These are phyloP conservation scores for Sylvilagus floridanus DNA, from an alignment of 2,797 vertebrate species.

Conservation along the genomic window DNA sequence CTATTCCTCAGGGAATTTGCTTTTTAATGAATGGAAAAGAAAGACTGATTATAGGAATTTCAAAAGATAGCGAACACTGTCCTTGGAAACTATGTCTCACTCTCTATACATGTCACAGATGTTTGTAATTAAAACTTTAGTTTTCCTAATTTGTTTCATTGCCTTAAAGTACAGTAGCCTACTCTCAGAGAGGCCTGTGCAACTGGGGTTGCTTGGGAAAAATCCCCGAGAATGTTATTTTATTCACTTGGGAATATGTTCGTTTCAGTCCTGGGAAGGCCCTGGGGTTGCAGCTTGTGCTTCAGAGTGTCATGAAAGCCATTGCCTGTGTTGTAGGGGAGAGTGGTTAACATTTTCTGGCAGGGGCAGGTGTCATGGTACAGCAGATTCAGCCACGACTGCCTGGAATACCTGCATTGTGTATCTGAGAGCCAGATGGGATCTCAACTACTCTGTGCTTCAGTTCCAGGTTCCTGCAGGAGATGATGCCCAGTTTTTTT, in stretches of 20 bases:
- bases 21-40: neutral
- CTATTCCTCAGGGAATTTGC: too few relatives aligned
- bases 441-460: too few relatives aligned
- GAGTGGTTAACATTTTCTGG: neutral
- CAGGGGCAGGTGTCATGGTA: too few relatives aligned
- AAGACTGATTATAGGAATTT: neutral
- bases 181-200: neutral
- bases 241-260: neutral
- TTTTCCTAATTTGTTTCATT: neutral
- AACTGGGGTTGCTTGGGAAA: neutral
- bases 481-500: too few relatives aligned
- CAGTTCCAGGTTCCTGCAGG: too few relatives aligned
- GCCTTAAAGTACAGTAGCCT: neutral
- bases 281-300: neutral
- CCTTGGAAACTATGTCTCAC: neutral
- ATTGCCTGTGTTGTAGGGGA: neutral
- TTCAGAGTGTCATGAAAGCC: neutral
- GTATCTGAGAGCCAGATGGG: too few relatives aligned
- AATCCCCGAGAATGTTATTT: neutral
- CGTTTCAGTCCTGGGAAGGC: neutral
- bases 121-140: neutral
- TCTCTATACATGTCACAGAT: neutral
- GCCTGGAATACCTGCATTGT: too few relatives aligned
- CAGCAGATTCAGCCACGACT: too few relatives aligned
- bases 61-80: neutral